A percentile compares a stretch with the other conserved stretches of the same genome.
These are phyloP conservation scores for Dicrurus megarhynchus DNA, from an alignment of 2,113 vertebrate genomes.

Conservation along the genomic window DNA sequence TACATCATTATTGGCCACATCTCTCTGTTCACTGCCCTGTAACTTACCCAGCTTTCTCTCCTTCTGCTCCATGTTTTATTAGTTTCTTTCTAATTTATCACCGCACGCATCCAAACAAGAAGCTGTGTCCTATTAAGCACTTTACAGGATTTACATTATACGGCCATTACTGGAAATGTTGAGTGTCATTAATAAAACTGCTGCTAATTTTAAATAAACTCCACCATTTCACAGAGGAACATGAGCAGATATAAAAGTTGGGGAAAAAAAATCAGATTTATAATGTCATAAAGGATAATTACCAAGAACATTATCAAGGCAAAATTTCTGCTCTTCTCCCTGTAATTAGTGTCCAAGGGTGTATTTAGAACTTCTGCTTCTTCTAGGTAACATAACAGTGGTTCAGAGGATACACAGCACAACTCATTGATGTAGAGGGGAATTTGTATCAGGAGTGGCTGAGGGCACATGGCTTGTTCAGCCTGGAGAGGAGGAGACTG, in stretches of 20 bases:
- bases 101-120: not conserved
- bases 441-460: not conserved
- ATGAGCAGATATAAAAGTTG: not conserved
- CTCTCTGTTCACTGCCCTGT: not conserved
- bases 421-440: not conserved
- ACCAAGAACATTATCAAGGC: not conserved
- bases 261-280: not conserved
- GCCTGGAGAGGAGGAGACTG: not conserved
- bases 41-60: not conserved
- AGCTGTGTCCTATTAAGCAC: not conserved
- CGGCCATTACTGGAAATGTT: not conserved
- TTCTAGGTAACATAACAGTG: not conserved
- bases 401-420: not conserved
- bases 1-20: not conserved
- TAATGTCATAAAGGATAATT: constrained; percentile 42
- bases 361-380: constrained; percentile 17
- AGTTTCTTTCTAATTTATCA: not conserved
- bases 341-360: constrained; percentile 31
- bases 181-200: constrained; percentile 21
- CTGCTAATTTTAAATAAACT: constrained; percentile 35
- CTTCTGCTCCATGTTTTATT: not conserved
- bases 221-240: not conserved
- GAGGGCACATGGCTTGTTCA: not conserved
- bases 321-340: not conserved
- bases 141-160: not conserved